Evolutionary conservation across 1,140 invertebrate genomes (phyloP).

Genomic region (Asbolus verrucosus): DNA sequence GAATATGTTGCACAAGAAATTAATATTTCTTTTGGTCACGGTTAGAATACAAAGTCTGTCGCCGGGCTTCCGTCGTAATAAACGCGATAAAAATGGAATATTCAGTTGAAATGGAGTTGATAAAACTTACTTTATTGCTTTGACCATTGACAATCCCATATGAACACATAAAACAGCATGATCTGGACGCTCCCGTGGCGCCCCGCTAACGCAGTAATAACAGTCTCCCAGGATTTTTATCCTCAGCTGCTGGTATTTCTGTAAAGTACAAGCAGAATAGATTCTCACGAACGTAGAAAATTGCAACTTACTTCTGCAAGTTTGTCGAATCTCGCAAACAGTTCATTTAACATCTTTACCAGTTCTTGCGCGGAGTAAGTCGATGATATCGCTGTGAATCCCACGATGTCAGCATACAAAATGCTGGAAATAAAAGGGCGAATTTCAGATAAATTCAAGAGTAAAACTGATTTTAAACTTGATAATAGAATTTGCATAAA

Average conservation of each 20-base stretch:
- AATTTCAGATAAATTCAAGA: conserved; percentile 12
- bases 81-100: too few species aligned
- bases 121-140: conserved; percentile 92
- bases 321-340: conserved; percentile 93
- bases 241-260: conserved; percentile 93
- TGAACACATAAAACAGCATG: conserved; percentile 95
- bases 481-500: conserved; percentile 6
- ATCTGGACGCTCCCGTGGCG: conserved; percentile 87
- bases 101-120: too few species aligned
- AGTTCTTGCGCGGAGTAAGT: conserved; percentile 93
- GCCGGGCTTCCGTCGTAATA: too few species aligned
- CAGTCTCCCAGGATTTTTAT: conserved; percentile 97
- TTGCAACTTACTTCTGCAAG: conserved; percentile 91
- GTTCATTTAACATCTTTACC: conserved; percentile 93
- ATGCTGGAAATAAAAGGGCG: conserved; percentile 71
- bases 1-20: too few species aligned
- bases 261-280: conserved; percentile 57
- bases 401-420: conserved; percentile 92
- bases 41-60: too few species aligned
- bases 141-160: conserved; percentile 97
- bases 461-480: conserved; percentile 25
- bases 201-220: conserved; percentile 95
- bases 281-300: too few species aligned
- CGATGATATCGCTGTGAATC: conserved; percentile 95
- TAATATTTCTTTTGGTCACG: too few species aligned